Evolutionary conservation across 1,140 invertebrate species (phyloP), one percentile per base, ranked within the genome.

Genomic region (Magallana angulata): DNA sequence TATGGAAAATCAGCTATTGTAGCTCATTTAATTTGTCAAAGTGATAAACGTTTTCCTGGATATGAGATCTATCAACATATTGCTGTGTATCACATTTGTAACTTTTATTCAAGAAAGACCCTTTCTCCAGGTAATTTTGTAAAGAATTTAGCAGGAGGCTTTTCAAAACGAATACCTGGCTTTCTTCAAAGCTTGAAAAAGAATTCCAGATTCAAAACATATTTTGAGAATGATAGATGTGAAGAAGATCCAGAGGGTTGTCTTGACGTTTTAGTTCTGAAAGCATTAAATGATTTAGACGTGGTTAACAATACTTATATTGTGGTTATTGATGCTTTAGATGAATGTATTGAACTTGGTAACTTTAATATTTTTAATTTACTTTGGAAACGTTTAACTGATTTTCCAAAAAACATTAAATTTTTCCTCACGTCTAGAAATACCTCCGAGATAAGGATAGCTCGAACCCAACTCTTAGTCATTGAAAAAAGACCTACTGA

Each of bases 1-100:
- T 85, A 80, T 76, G 85, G 85, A 59, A 85, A 85, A 80, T 85
- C 85, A 57, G 62, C 85, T 4, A 30, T 85, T 57, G 68, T 85
- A 8, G 57, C 64, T 7, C 57, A 85, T 18, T 9, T 85, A 5
- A n/a, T 71, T 16, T 85, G 85, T 57, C 48, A 57, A 7, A 58
- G 2, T 58, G 85, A 57, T 76, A 30, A 57, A 59, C 48, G 6
- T 24, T n/a, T 57, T 0, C 18, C 24, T 56, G 60, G 84, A 7
- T n/a, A 24, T 12, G 8, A 56, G n/a, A 58, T 85, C 76, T 56
- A 80, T 6, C 57, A 80, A 12, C 57, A 64, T 48, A 58, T 85
- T 7, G 64, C 59, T 5, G 76, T 56, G 0, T 85, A 76, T 80
- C 85, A 85, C 30, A 16, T 85, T 9, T 85, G 85, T 80, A 85